A percentile compares a stretch with the other conserved stretches of the same genome.
phyloP scores from a whole-genome alignment of 2,797 vertebrate species.

The Enteromius anoplus region DNA sequence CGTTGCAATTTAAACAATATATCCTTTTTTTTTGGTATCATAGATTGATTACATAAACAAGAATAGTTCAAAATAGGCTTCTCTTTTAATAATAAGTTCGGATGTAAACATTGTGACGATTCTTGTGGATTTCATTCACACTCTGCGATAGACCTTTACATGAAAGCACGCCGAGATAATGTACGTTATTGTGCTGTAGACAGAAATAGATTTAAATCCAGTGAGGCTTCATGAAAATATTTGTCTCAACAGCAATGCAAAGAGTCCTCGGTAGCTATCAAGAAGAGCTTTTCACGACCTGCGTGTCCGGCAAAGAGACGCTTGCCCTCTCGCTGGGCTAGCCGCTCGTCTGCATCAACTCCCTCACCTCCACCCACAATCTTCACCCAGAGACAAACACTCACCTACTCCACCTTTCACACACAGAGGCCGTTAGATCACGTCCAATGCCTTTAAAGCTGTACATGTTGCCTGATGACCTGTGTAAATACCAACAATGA shows the following conservation, averaged over 20 bases:
- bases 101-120: not conserved
- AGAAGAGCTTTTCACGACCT: constrained; percentile 90
- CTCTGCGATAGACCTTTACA: not conserved
- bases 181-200: not conserved
- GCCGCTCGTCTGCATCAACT: constrained; percentile 72
- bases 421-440: constrained; percentile 49
- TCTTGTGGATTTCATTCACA: not conserved
- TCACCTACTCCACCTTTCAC: constrained; percentile 75
- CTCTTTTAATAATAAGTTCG: not conserved
- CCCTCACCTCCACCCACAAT: constrained; percentile 63
- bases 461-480: constrained; percentile 55
- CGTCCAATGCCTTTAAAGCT: constrained; percentile 36
- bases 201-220: constrained; percentile 18
- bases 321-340: constrained; percentile 92
- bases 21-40: not conserved
- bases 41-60: not conserved
- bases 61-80: not conserved
- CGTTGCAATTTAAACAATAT: not conserved
- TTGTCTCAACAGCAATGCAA: constrained; percentile 72
- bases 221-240: constrained; percentile 44
- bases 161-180: not conserved
- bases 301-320: constrained; percentile 90
- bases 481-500: constrained; percentile 70
- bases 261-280: constrained; percentile 64
- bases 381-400: constrained; percentile 70